Percentiles rank a stretch among this genome's conserved stretches.
These are phyloP conservation scores for Anastatus disparis DNA, from an alignment of 1,140 invertebrate genomes.

Conservation along the genomic window DNA sequence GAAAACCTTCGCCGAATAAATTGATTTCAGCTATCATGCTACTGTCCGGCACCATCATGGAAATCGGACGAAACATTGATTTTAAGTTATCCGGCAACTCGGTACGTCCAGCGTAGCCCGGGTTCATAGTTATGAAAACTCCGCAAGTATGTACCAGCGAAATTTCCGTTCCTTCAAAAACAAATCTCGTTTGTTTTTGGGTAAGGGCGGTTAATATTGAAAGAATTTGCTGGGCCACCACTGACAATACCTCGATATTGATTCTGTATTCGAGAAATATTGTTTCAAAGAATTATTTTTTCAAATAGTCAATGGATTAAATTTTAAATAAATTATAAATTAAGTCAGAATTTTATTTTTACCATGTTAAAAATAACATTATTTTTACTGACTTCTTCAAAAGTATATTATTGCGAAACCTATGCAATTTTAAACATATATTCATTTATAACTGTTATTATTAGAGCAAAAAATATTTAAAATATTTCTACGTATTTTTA, in stretches of 20 bases:
- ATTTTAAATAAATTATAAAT: no score
- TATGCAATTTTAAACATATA: no score
- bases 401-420: no score
- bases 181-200: conserved; percentile 73
- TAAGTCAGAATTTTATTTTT: no score
- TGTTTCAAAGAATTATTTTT: not conserved
- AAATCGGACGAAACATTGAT: conserved; percentile 92
- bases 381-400: no score
- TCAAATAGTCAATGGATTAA: not conserved
- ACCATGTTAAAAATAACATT: no score
- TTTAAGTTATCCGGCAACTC: conserved; percentile 92
- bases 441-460: no score
- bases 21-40: conserved; percentile 89
- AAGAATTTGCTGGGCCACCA: conserved; percentile 85
- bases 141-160: conserved; percentile 80
- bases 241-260: conserved; percentile 89
- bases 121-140: conserved; percentile 94
- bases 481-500: no score
- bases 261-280: conserved; percentile 69
- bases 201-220: conserved; percentile 78
- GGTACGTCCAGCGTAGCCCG: conserved; percentile 88
- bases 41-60: conserved; percentile 94
- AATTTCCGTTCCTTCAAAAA: conserved; percentile 84
- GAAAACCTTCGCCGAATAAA: conserved; percentile 88
- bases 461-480: no score